Evolutionary conservation across 2,797 vertebrate genomes (phyloP).

Genomic region (Mustela erminea): DNA sequence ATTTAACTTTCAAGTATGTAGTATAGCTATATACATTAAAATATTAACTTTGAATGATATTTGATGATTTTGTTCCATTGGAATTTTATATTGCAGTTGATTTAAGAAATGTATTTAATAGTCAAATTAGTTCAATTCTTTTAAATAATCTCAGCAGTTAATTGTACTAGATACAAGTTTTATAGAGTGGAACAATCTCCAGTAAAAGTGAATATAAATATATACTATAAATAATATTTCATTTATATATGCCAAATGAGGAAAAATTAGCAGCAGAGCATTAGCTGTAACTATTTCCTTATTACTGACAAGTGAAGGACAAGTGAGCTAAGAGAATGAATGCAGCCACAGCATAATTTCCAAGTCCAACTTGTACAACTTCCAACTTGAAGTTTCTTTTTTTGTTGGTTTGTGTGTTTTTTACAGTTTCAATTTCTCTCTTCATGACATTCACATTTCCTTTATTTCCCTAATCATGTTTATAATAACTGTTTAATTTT

Average conservation of each 20-base stretch:
- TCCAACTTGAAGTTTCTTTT: not conserved
- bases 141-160: slow-evolving; percentile 4
- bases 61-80: slow-evolving; percentile 30
- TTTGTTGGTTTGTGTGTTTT: not conserved
- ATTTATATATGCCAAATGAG: slow-evolving; percentile 35
- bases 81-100: slow-evolving; percentile 37
- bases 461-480: slow-evolving; percentile 42
- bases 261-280: not conserved
- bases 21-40: slow-evolving; percentile 12
- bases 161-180: not conserved
- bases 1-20: slow-evolving; percentile 67
- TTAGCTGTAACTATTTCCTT: slow-evolving; percentile 33
- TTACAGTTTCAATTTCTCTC: not conserved
- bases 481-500: not conserved
- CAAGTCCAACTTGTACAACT: not conserved
- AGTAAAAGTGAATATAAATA: slow-evolving; percentile 42
- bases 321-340: not conserved
- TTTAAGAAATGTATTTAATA: slow-evolving; percentile 51
- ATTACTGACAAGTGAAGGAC: slow-evolving; percentile 28
- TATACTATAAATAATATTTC: slow-evolving; percentile 32
- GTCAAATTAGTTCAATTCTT: slow-evolving; percentile 35
- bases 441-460: not conserved
- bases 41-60: slow-evolving; percentile 60
- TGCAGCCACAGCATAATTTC: not conserved
- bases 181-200: not conserved